Conservation (phyloP, 1,140 invertebrate genomes). For the Sycophila sp. region DNA sequence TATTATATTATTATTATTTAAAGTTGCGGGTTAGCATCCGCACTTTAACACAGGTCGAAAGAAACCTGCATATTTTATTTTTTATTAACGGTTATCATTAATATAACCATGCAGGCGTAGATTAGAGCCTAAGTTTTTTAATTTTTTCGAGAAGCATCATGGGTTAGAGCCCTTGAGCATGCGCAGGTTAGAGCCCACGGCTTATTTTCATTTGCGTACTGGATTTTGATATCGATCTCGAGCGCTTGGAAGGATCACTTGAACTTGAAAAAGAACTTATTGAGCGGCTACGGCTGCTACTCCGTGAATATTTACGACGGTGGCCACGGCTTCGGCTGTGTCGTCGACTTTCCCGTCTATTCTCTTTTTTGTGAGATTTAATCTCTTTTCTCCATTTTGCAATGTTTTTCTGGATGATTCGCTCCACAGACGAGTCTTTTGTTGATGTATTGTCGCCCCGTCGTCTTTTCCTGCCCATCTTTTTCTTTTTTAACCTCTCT, state of each 20-base stretch:
- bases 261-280: background rate
- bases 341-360: too few relatives aligned
- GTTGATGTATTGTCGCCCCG: background rate
- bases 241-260: background rate
- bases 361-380: too few relatives aligned
- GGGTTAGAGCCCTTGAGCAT: background rate
- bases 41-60: background rate
- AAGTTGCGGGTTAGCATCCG: background rate
- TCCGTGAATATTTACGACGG: background rate
- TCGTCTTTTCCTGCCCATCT: background rate
- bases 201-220: background rate
- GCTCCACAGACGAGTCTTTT: too few relatives aligned
- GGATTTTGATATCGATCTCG: background rate
- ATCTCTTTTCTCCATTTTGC: too few relatives aligned
- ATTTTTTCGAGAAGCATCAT: too few relatives aligned
- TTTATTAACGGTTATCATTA: too few relatives aligned
- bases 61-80: background rate
- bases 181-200: background rate
- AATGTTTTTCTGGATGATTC: too few relatives aligned
- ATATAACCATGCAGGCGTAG: too few relatives aligned
- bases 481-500: background rate
- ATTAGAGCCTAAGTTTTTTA: background rate
- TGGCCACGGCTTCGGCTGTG: background rate
- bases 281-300: background rate
- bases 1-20: too few relatives aligned